Base-by-base conservation (phyloP, 2,888 invertebrate genomes). In the Brachypalpus laphriformis region DNA sequence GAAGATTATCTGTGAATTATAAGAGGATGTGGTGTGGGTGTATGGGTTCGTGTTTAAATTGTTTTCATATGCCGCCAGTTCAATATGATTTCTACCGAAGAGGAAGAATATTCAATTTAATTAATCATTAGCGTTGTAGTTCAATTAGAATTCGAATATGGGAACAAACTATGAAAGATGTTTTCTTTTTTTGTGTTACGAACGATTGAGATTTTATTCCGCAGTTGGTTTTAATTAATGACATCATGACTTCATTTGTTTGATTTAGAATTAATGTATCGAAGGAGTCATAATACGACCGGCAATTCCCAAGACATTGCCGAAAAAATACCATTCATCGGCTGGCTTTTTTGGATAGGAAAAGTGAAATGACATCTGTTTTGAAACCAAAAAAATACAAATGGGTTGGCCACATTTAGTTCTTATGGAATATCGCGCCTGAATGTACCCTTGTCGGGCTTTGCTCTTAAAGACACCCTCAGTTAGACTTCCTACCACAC, bases 61-160 rank as follows among this genome's bases (percentile, higher is more conserved):
- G 42, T 65, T 75, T 83, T 37, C 83, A 80, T 74, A 80, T 75
- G 80, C 63, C 61, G 65, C 31, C 51, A 22, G n/a, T 37, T 54
- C 37, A 63, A 70, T 54, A 59, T 28, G 57, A 28, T 59, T 77
- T 59, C 61, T 40, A 31, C 40, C 14, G n/a, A 40, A 59, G 45
- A 57, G 74, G 57, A 68, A 70, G 63, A 57, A 49, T 42, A 16
- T 80, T 80, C 45, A 70, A 75, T 75, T 66, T 45, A 70, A 75
- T 80, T 65, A 51, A 75, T 75, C 65, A 85, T 70, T 75, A 37
- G 18, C 59, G 74, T 40, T 75, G 51, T 54, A 37, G 70, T 80
- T 70, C 75, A 85, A 66, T 66, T 80, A 71, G 68, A 78, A 68
- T 63, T 78, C 34, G 57, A 70, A 68, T 57, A 68, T 75, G 70